A percentile compares a stretch with the other conserved stretches of the same genome.
phyloP scores from a whole-genome alignment of 2,113 vertebrate genomes.

The Bubo scandiacus region DNA sequence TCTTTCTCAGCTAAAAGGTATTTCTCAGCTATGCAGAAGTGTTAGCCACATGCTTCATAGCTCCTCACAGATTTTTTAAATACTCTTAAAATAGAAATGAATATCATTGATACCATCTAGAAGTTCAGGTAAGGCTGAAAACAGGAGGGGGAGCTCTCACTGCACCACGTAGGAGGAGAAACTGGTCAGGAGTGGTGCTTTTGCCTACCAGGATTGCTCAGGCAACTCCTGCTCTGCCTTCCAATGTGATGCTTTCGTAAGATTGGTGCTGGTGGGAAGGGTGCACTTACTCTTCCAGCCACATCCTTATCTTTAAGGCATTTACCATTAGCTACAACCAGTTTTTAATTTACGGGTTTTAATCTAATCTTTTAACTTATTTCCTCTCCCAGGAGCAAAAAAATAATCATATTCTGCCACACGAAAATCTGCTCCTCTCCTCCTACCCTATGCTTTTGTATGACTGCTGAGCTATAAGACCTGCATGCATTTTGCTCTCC shows the following conservation, averaged over 20 bases:
- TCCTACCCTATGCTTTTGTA: neutral
- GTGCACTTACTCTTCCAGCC: neutral
- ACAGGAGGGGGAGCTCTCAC: slow-evolving; percentile 38
- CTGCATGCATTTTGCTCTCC: neutral
- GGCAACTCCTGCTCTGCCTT: neutral
- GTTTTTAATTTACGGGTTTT: neutral
- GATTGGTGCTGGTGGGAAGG: neutral
- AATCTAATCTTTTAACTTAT: neutral
- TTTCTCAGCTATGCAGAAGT: neutral
- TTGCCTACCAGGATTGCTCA: neutral
- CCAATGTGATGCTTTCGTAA: neutral
- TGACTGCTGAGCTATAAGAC: neutral
- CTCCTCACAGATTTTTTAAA: neutral
- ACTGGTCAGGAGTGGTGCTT: neutral
- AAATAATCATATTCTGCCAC: neutral
- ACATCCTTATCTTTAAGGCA: neutral
- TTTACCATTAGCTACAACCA: neutral
- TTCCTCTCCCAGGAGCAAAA: neutral
- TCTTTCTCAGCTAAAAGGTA: neutral
- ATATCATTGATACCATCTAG: neutral
- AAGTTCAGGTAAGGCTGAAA: neutral
- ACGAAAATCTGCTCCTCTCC: neutral
- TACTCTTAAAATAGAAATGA: neutral
- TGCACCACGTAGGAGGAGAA: neutral
- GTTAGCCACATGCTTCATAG: neutral